Evolutionary conservation across 2,113 vertebrate genomes (phyloP).

Genomic region (Nothoprocta pentlandii): DNA sequence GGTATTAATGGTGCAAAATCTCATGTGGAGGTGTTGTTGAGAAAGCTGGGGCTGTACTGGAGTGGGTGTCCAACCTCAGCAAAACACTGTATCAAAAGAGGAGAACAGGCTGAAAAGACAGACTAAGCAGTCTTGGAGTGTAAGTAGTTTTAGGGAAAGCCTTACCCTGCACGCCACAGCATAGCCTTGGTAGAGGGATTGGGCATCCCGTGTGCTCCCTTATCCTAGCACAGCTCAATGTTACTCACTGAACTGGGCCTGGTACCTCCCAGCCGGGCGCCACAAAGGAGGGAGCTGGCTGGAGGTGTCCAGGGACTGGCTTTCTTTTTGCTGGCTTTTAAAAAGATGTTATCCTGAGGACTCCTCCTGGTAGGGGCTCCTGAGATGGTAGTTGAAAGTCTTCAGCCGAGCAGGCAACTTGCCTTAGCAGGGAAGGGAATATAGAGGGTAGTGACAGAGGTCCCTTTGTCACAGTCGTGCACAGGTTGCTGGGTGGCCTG

Average conservation of each 20-base stretch:
- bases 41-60: conserved; percentile 94
- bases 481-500: background rate
- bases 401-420: background rate
- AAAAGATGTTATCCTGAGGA: background rate
- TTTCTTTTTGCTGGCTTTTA: background rate
- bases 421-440: background rate
- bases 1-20: background rate
- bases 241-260: background rate
- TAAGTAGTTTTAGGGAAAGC: background rate
- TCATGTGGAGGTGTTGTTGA: conserved; percentile 75
- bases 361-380: background rate
- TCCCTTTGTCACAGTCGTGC: background rate
- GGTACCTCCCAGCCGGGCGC: background rate
- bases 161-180: background rate
- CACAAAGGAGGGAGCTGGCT: background rate
- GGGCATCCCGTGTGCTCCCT: background rate
- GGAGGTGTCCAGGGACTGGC: background rate
- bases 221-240: background rate
- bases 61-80: conserved; percentile 94
- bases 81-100: conserved; percentile 80
- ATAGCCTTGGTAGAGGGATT: background rate
- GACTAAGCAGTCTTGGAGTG: conserved; percentile 66
- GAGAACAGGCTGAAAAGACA: conserved; percentile 78
- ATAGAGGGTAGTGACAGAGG: background rate
- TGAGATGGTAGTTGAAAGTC: background rate